Percentiles rank a stretch among this genome's conserved stretches.
These are phyloP conservation scores for Latrodectus hesperus DNA, from an alignment of 2,888 invertebrate species.

Conservation along the genomic window DNA sequence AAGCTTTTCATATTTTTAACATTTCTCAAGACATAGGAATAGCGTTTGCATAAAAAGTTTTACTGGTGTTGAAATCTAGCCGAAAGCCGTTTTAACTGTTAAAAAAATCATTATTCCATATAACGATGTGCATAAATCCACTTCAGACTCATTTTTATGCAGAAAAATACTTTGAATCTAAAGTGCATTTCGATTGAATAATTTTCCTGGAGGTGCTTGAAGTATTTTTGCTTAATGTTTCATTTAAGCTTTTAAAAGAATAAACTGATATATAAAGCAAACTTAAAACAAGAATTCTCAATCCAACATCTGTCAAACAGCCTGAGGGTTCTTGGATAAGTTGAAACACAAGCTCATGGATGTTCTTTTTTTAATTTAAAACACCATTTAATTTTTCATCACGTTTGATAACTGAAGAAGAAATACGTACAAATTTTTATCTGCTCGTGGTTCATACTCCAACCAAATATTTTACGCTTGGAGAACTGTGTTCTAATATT, in stretches of 20 bases:
- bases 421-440: too few relatives aligned
- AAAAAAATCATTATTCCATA: too few relatives aligned
- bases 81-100: too few relatives aligned
- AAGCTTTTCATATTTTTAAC: too few relatives aligned
- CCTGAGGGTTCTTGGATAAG: background rate
- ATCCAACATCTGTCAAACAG: background rate
- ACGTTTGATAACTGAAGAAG: background rate
- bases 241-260: background rate
- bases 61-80: too few relatives aligned
- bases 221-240: background rate
- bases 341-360: background rate
- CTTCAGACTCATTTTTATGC: too few relatives aligned
- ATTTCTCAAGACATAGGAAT: too few relatives aligned
- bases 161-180: too few relatives aligned
- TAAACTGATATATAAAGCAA: background rate
- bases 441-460: background rate
- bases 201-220: background rate
- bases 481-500: background rate
- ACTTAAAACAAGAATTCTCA: too few relatives aligned
- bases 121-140: too few relatives aligned
- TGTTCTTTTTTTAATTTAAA: background rate
- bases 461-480: conserved; percentile 1
- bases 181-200: too few relatives aligned
- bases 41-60: too few relatives aligned
- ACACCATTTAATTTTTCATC: background rate